phyloP scores from a whole-genome alignment of 2,113 vertebrate species.

The Pomatostomus ruficeps region DNA sequence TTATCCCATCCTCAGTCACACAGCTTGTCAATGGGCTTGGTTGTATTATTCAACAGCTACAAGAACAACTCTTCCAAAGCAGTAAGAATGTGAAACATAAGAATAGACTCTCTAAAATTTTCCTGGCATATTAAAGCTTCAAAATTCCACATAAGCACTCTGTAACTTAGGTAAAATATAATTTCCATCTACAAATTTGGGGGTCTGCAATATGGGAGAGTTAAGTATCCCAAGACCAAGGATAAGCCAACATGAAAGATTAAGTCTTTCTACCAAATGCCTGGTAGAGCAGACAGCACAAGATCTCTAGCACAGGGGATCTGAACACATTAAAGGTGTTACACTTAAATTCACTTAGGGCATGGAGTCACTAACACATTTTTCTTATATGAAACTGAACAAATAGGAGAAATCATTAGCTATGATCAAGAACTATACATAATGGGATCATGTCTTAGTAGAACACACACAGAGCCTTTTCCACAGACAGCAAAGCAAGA shows the following conservation, averaged over 20 bases:
- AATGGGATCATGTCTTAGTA: neutral
- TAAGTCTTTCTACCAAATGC: neutral
- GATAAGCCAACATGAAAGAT: neutral
- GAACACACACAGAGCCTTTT: neutral
- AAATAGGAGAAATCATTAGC: neutral
- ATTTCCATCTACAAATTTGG: neutral
- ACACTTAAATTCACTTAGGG: neutral
- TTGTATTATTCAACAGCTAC: neutral
- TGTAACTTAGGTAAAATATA: neutral
- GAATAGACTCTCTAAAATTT: neutral
- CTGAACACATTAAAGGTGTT: neutral
- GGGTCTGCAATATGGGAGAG: neutral
- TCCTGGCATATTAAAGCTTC: neutral
- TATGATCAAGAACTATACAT: neutral
- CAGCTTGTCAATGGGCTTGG: neutral
- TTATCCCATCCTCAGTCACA: neutral
- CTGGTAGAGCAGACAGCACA: fast-evolving
- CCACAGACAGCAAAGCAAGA: neutral
- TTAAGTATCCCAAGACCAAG: neutral
- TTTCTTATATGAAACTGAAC: neutral
- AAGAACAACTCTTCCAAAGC: neutral
- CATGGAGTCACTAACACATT: neutral
- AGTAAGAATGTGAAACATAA: neutral
- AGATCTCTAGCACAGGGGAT: neutral
- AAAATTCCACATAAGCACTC: neutral